A percentile compares a stretch with the other conserved stretches of the same genome.
phyloP scores from a whole-genome alignment of 2,888 invertebrate genomes.

The Herminia tarsipennalis region DNA sequence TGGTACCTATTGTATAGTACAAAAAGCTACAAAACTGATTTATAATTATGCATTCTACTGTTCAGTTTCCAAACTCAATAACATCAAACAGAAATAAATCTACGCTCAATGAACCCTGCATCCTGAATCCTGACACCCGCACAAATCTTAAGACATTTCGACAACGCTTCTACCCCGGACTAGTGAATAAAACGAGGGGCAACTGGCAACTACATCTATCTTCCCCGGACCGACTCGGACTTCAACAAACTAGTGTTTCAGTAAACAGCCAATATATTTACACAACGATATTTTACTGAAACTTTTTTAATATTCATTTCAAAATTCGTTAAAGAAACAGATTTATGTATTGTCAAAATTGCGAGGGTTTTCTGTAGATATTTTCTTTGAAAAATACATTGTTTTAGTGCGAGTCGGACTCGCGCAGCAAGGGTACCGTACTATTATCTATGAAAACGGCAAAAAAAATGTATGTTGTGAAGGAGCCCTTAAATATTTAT shows the following conservation, averaged over 20 bases:
- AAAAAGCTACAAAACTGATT: too few species aligned
- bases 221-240: conserved; percentile 26
- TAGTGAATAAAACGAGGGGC: conserved; percentile 41
- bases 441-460: too few species aligned
- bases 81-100: too few species aligned
- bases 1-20: too few species aligned
- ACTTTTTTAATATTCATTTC: neutral
- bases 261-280: conserved; percentile 16
- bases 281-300: neutral
- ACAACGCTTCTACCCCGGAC: conserved; percentile 26
- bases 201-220: conserved; percentile 51
- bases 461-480: too few species aligned
- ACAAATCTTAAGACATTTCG: conserved; percentile 4
- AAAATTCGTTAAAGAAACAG: neutral
- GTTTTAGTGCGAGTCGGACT: too few species aligned
- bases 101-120: conserved; percentile 1
- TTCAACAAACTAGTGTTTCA: conserved; percentile 10
- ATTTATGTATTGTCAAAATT: neutral
- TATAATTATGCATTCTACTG: too few species aligned
- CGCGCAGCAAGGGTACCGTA: neutral
- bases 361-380: too few species aligned
- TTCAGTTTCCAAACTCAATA: too few species aligned
- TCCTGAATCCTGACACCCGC: neutral
- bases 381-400: too few species aligned
- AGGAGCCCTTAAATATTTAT: too few species aligned